Evolutionary conservation across 2,113 vertebrate species (phyloP).

Genomic region (Speoplatyrhinus poulsoni): DNA sequence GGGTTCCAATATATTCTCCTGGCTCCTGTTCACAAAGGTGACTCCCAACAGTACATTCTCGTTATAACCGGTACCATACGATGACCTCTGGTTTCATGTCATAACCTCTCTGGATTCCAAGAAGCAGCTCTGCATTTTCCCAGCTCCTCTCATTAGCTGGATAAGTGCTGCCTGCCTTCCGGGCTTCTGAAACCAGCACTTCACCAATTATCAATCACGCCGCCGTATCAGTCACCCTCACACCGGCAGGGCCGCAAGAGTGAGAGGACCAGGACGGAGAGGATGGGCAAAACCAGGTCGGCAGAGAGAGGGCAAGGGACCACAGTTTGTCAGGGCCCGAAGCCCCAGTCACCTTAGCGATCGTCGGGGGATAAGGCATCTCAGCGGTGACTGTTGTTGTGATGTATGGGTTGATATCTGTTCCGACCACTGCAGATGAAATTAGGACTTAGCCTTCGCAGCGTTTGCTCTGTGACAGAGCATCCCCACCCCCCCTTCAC

Average conservation of each 20-base stretch:
- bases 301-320: slow-evolving; percentile 15
- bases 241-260: slow-evolving; percentile 40
- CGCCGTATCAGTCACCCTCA: slow-evolving; percentile 8
- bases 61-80: slow-evolving; percentile 55
- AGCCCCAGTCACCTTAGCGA: slow-evolving; percentile 56
- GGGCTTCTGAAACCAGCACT: slow-evolving; percentile 55
- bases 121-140: slow-evolving; percentile 49
- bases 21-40: slow-evolving; percentile 53
- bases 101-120: slow-evolving; percentile 51
- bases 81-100: slow-evolving; percentile 68
- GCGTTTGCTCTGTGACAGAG: slow-evolving; percentile 40
- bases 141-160: slow-evolving; percentile 56
- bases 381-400: slow-evolving; percentile 66
- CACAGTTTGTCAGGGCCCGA: slow-evolving; percentile 65
- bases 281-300: background rate
- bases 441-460: slow-evolving; percentile 58
- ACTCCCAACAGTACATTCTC: slow-evolving; percentile 53
- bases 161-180: slow-evolving; percentile 56
- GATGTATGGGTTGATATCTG: slow-evolving; percentile 67
- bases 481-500: slow-evolving; percentile 13
- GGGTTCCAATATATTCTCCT: slow-evolving; percentile 53
- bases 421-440: slow-evolving; percentile 54
- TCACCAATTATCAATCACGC: slow-evolving; percentile 60
- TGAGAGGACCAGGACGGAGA: slow-evolving; percentile 18
- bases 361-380: slow-evolving; percentile 63